A percentile compares a stretch with the other conserved stretches of the same genome.
Conservation (phyloP, 37 sponge, comb jelly and placozoan genomes). For the Chondrilla cf. caribensis region DNA sequence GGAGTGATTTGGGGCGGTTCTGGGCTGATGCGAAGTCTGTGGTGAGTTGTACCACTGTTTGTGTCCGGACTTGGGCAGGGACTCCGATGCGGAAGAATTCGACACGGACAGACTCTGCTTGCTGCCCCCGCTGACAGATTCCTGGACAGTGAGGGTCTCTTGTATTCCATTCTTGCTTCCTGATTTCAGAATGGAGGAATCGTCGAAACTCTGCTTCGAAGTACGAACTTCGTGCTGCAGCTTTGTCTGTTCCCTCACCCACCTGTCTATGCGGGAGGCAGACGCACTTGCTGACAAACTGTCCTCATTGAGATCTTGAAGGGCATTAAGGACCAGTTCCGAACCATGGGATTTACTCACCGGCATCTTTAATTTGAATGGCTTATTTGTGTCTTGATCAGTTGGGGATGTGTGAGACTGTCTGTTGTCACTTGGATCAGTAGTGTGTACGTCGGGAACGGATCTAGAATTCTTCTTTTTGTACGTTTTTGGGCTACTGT, state of each 20-base stretch:
- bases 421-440: background rate
- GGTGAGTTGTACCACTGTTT: conserved; percentile 16
- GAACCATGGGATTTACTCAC: background rate
- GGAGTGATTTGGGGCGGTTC: background rate
- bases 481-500: background rate
- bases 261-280: background rate
- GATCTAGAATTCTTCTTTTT: background rate
- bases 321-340: background rate
- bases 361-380: background rate
- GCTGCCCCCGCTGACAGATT: background rate
- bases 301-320: background rate
- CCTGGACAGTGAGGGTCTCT: background rate
- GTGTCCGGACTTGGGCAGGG: background rate
- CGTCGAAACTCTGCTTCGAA: background rate
- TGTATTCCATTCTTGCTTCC: background rate
- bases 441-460: background rate
- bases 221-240: background rate
- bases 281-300: conserved; percentile 2
- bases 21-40: background rate
- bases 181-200: background rate
- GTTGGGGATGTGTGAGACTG: too few species aligned
- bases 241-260: background rate
- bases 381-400: too few species aligned
- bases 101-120: background rate
- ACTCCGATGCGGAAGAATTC: background rate